These are phyloP conservation scores for Tethea ocularis DNA, from an alignment of 2,888 invertebrate genomes.

Conservation along the genomic window DNA sequence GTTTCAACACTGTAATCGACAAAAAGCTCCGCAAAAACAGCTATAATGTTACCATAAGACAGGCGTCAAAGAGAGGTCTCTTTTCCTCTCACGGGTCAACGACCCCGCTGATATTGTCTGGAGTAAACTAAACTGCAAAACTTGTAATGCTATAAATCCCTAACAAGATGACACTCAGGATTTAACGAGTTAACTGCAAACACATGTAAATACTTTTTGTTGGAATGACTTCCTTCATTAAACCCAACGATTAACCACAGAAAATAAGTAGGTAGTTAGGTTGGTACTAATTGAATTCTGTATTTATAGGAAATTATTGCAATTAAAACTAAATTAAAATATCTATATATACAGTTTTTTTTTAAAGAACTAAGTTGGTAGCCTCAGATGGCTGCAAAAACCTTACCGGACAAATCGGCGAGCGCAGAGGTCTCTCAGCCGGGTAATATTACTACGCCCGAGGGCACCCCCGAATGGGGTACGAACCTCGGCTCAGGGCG, in stretches of 20 bases:
- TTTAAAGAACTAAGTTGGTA: too few relatives aligned
- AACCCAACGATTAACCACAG: too few relatives aligned
- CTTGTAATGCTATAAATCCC: not conserved
- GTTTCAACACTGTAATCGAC: slow-evolving; percentile 34
- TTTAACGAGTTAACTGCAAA: not conserved
- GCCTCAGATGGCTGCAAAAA: too few relatives aligned
- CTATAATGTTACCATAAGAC: slow-evolving; percentile 20
- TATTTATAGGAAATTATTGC: too few relatives aligned
- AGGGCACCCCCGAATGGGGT: too few relatives aligned
- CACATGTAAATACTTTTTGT: not conserved
- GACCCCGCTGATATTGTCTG: slow-evolving; percentile 18
- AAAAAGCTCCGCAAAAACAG: slow-evolving; percentile 38
- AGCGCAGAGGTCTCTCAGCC: too few relatives aligned
- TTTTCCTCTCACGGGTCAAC: slow-evolving; percentile 25
- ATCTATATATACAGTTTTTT: too few relatives aligned
- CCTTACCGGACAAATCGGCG: too few relatives aligned
- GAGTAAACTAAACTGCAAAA: not conserved
- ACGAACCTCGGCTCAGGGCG: too few relatives aligned
- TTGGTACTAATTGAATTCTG: too few relatives aligned
- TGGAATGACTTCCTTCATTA: not conserved
- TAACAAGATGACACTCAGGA: not conserved
- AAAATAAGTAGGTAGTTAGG: not conserved
- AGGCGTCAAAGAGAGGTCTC: slow-evolving; percentile 30
- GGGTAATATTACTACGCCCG: too few relatives aligned
- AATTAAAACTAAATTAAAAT: too few relatives aligned